A percentile compares a stretch with the other conserved stretches of the same genome.
Conservation (phyloP, 1,140 invertebrate genomes). For the Idris sp. region DNA sequence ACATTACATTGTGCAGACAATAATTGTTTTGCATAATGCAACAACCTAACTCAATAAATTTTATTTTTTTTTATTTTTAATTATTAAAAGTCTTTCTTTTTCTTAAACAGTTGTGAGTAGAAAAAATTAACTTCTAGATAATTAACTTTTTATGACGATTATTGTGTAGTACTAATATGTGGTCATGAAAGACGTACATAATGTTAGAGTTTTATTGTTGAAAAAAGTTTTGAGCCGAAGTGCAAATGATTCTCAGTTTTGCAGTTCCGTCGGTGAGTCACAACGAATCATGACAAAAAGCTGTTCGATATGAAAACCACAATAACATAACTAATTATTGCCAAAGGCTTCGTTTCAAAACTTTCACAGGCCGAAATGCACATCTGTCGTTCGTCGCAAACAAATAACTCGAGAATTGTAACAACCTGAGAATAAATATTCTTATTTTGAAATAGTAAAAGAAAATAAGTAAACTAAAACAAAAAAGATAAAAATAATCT, state of each 20-base stretch:
- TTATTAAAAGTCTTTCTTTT: slow-evolving; percentile 3
- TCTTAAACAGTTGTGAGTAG: too few species aligned
- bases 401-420: slow-evolving; percentile 13
- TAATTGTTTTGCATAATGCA: slow-evolving; percentile 57
- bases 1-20: slow-evolving; percentile 58
- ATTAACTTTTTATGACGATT: too few species aligned
- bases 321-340: slow-evolving; percentile 59
- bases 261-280: slow-evolving; percentile 49
- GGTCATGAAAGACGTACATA: too few species aligned
- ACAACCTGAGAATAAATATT: too few species aligned
- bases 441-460: too few species aligned
- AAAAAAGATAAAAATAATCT: too few species aligned
- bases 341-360: slow-evolving; percentile 46
- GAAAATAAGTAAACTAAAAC: too few species aligned
- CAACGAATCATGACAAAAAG: slow-evolving; percentile 55
- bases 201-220: too few species aligned
- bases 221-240: too few species aligned
- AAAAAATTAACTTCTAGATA: too few species aligned
- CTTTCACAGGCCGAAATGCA: slow-evolving; percentile 51
- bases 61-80: slow-evolving; percentile 33
- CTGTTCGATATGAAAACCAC: slow-evolving; percentile 55
- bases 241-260: slow-evolving; percentile 40
- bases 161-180: too few species aligned
- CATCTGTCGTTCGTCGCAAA: slow-evolving; percentile 32
- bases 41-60: slow-evolving; percentile 47